Evolutionary conservation across 2,888 invertebrate species (phyloP), one percentile per base, ranked within the genome.

Genomic region (Formica aserva): DNA sequence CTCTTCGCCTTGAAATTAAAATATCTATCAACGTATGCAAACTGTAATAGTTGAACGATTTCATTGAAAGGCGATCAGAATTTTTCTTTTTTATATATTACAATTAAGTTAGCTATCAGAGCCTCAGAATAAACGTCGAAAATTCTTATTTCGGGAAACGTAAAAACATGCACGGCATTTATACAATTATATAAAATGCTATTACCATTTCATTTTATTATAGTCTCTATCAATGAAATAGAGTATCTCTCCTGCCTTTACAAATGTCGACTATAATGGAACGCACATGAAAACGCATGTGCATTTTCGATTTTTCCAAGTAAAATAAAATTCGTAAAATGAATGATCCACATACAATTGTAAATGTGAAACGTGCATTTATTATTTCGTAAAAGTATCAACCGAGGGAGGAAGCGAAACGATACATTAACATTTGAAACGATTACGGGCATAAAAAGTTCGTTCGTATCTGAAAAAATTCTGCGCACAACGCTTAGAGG

Each of bases 401-500:
- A 41, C 18, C 35, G 29, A 8, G 48, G 9, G 5, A 35, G 26
- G 41, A 38, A 38, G 18, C 22, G 35, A 72, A 6, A 13, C 11
- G 11, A 18, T 15, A 38, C 52, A 52, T 71, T 15, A 32, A 13
- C 41, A 65, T n/a, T 75, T 41, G 1, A 41, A 75, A 75, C 1
- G 29, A 15, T 66, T 41, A n/a, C 22, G 35, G 11, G 69, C 26
- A 3, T 67, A 41, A 18, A 22, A 26, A 48, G 45, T 35, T 26
- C 1, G 18, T 9, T 69, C 9, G 15, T 6, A 55, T 52, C 13
- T 26, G 55, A 45, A 80, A 74, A 74, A 60, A 80, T 41, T 71
- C 22, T 35, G 62, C 52, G 41, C 71, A 75, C 62, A 57, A 48
- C 65, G 48, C 60, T 11, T 35, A 63, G 62, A n/a, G 22, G 76